These are phyloP conservation scores for Nephila pilipes DNA, from an alignment of 1,140 invertebrate species.

Conservation along the genomic window DNA sequence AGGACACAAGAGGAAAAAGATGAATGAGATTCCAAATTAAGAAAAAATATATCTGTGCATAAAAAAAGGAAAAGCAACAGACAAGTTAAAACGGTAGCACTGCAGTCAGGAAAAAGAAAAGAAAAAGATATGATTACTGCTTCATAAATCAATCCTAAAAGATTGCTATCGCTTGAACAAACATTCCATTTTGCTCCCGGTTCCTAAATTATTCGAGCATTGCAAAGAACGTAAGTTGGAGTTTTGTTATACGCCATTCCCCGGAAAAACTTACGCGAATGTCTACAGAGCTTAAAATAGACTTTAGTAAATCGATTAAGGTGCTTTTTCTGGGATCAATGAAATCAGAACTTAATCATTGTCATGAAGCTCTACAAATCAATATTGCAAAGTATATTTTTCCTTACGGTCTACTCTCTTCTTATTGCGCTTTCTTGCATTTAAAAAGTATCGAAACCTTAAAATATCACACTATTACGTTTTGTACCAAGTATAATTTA, in stretches of 20 bases:
- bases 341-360: not conserved
- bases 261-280: not conserved
- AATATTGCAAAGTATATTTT: too few species aligned
- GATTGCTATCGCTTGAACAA: not conserved
- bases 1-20: not conserved
- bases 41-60: not conserved
- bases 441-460: not conserved
- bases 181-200: not conserved
- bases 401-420: too few species aligned
- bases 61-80: not conserved
- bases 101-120: not conserved
- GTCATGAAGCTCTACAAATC: not conserved
- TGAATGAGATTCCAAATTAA: not conserved
- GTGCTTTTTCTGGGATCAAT: conserved; percentile 18
- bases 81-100: not conserved
- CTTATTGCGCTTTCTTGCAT: too few species aligned
- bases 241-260: not conserved
- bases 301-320: not conserved
- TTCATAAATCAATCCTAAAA: not conserved
- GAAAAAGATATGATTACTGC: not conserved
- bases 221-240: not conserved
- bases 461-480: not conserved
- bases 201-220: not conserved
- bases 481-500: not conserved
- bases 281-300: conserved; percentile 11